These are phyloP conservation scores for Panagrolaimus sp. DNA, from an alignment of 1,140 invertebrate genomes.

Conservation along the genomic window DNA sequence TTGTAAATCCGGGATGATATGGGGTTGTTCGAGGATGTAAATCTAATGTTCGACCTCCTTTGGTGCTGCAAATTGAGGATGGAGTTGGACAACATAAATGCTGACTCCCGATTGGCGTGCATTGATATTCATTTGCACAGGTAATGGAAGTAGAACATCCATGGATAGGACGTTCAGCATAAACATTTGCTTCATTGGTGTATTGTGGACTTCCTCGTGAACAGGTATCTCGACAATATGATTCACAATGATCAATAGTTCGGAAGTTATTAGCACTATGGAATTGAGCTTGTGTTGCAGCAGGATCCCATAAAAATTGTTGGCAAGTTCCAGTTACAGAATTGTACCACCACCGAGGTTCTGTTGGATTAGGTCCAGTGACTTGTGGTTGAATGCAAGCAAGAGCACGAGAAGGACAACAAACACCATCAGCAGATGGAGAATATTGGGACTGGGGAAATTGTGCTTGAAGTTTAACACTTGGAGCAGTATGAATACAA, in stretches of 20 bases:
- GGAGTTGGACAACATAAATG: constrained; percentile 58
- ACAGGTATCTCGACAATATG: constrained; percentile 57
- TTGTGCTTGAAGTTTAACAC: constrained; percentile 54
- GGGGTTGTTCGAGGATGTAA: constrained; percentile 46
- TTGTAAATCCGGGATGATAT: constrained; percentile 42
- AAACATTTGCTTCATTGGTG: constrained; percentile 40
- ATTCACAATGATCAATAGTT: constrained; percentile 58
- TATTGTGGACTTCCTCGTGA: constrained; percentile 58
- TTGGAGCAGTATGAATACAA: constrained; percentile 47
- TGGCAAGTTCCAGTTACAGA: constrained; percentile 56
- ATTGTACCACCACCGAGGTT: constrained; percentile 56
- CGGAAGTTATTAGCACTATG: constrained; percentile 59
- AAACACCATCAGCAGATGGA: constrained; percentile 40
- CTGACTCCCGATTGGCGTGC: constrained; percentile 54
- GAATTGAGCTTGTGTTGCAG: constrained; percentile 52
- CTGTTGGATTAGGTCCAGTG: constrained; percentile 57
- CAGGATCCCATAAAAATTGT: constrained; percentile 59
- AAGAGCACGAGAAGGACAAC: constrained; percentile 49
- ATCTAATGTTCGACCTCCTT: constrained; percentile 50
- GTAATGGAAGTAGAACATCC: constrained; percentile 52
- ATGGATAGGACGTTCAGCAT: constrained; percentile 55
- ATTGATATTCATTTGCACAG: constrained; percentile 54
- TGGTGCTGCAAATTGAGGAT: constrained; percentile 43
- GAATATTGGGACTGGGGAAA: constrained; percentile 46
- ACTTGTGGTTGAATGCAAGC: constrained; percentile 58